A percentile compares a stretch with the other conserved stretches of the same genome.
phyloP scores from a whole-genome alignment of 2,888 invertebrate species.

The Prosapia bicincta region DNA sequence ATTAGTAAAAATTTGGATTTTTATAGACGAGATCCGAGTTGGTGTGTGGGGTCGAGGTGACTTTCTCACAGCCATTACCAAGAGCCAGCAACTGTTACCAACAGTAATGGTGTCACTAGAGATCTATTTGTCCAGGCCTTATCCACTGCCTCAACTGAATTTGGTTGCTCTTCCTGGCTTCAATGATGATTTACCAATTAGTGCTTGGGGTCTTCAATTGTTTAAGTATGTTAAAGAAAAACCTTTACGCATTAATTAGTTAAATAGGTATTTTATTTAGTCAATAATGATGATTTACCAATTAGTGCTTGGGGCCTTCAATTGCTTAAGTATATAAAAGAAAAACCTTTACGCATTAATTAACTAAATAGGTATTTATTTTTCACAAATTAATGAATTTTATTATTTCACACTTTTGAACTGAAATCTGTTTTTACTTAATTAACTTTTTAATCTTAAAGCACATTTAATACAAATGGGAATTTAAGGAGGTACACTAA shows the following conservation, averaged over 20 bases:
- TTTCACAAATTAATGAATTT: too few species aligned
- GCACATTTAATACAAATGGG: too few species aligned
- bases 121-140: constrained; percentile 38
- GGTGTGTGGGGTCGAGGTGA: constrained; percentile 63
- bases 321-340: constrained; percentile 76
- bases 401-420: too few species aligned
- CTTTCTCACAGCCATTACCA: constrained; percentile 54
- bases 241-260: too few species aligned
- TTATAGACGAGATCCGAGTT: constrained; percentile 45
- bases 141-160: constrained; percentile 64
- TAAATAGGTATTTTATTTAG: too few species aligned
- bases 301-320: constrained; percentile 78
- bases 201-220: constrained; percentile 75
- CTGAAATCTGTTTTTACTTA: too few species aligned
- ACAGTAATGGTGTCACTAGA: constrained; percentile 38
- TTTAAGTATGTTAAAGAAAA: constrained; percentile 64
- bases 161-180: constrained; percentile 70
- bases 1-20: too few species aligned
- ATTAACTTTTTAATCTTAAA: too few species aligned
- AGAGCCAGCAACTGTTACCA: constrained; percentile 37
- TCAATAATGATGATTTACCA: constrained; percentile 67
- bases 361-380: too few species aligned
- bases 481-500: too few species aligned
- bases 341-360: too few species aligned
- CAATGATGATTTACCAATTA: constrained; percentile 66